A percentile compares a stretch with the other conserved stretches of the same genome.
Evolutionary conservation across 2,797 vertebrate species (phyloP).

Genomic region (Galago senegalensis): DNA sequence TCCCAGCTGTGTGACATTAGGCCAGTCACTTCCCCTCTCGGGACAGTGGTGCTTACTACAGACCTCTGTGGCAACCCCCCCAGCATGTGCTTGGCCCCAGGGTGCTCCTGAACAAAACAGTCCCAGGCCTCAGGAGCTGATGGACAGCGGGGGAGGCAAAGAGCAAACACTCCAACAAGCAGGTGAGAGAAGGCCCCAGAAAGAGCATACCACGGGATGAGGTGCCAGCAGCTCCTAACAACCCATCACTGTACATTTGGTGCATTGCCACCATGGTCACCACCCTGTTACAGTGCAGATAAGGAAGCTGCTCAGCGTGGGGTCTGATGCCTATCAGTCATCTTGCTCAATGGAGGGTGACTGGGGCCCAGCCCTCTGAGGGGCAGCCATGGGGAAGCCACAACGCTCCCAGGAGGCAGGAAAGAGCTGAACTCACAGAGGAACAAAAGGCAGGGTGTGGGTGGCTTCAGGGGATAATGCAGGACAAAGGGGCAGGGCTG

Average conservation of each 20-base stretch:
- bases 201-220: rapidly evolving
- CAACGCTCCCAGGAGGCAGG: neutral
- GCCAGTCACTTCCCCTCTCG: neutral
- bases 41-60: rapidly evolving
- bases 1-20: neutral
- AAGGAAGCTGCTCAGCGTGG: rapidly evolving
- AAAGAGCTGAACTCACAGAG: neutral
- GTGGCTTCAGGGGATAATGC: neutral
- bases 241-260: neutral
- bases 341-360: neutral
- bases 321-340: rapidly evolving
- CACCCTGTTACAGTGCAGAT: rapidly evolving
- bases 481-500: neutral
- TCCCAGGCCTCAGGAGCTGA: neutral
- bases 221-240: rapidly evolving
- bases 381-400: rapidly evolving
- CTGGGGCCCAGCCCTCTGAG: neutral
- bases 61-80: rapidly evolving
- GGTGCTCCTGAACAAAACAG: rapidly evolving
- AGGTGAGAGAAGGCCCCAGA: rapidly evolving
- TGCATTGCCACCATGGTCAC: neutral
- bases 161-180: rapidly evolving
- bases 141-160: rapidly evolving
- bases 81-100: rapidly evolving
- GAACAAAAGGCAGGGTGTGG: neutral